A percentile compares a stretch with the other conserved stretches of the same genome.
Evolutionary conservation across 2,797 vertebrate species (phyloP).

Genomic region (Coendou prehensilis): DNA sequence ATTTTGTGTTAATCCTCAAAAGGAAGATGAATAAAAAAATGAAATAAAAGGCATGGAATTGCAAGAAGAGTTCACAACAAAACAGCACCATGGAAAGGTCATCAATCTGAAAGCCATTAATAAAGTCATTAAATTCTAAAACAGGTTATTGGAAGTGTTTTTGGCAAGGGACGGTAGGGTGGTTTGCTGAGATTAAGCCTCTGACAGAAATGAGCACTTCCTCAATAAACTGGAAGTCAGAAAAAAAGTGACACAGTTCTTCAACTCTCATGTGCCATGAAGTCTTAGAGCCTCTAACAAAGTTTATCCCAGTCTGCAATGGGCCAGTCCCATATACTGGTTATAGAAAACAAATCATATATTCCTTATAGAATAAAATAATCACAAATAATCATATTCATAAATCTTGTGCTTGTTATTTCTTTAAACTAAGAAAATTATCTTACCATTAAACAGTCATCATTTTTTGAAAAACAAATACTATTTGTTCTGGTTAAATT

Average conservation of each 20-base stretch:
- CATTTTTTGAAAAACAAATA: neutral
- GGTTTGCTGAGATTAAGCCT: neutral
- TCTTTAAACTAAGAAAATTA: constrained; percentile 34
- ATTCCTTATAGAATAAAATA: neutral
- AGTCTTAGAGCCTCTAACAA: neutral
- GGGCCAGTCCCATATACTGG: neutral
- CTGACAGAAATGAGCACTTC: neutral
- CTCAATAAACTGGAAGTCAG: neutral
- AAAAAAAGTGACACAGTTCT: neutral
- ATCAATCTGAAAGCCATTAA: neutral
- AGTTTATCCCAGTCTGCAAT: neutral
- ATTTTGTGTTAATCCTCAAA: neutral
- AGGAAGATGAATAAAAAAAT: neutral
- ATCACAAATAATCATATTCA: neutral
- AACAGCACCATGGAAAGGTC: neutral
- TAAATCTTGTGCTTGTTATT: neutral
- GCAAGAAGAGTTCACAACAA: neutral
- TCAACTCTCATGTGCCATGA: neutral
- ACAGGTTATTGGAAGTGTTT: neutral
- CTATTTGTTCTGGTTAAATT: neutral
- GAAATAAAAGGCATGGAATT: neutral
- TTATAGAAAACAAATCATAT: neutral
- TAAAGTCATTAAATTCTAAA: neutral
- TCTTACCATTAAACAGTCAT: neutral
- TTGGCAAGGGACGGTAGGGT: neutral